Evolutionary conservation across 2,113 vertebrate species (phyloP), one percentile per base, ranked within the genome.

Genomic region (Chaenocephalus aceratus): DNA sequence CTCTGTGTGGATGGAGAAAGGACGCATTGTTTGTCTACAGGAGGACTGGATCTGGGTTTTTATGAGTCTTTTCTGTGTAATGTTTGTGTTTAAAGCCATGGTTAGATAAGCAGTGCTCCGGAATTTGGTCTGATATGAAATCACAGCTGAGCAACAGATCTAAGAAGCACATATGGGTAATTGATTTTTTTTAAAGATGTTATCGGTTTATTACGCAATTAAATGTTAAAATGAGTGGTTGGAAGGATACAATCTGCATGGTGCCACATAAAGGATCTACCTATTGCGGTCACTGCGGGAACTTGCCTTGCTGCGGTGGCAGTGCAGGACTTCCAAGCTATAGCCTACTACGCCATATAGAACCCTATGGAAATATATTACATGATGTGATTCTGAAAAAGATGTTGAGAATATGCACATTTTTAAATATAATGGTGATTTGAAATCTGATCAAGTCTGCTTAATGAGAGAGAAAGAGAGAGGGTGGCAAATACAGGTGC

Each of bases 11-110:
- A 84, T 77, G 82, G 72, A 75, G 77, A 92, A 91, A 84, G 83
- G 90, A 89, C 87, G 92, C 93, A 94, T 93, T 94, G 92, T 92
- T 91, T 86, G 58, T 65, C 70, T 46, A 11, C 72, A 52, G 81
- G 21, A 90, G 67, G 77, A 36, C 63, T 52, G 79, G 67, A 12
- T 88, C 64, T 69, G 72, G 86, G 58, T 84, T 86, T 73, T 79
- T 34, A 30, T 52, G 45, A 51, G 52, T 66, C 64, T 67, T 51
- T 56, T 45, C 46, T 53, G 73, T 67, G 52, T 84, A 46, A 41
- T 75, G 56, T 84, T 21, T 67, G n/a, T 44, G 66, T 36, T 30
- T 46, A 3, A 68, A 44, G 41, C 11, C 77, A n/a, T 52, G 26
- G 59, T 60, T 73, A 53, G 30, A 48, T 68, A 69, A 21, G 52